These are phyloP conservation scores for Palloptera scutellata DNA, from an alignment of 2,888 invertebrate species.

Conservation along the genomic window DNA sequence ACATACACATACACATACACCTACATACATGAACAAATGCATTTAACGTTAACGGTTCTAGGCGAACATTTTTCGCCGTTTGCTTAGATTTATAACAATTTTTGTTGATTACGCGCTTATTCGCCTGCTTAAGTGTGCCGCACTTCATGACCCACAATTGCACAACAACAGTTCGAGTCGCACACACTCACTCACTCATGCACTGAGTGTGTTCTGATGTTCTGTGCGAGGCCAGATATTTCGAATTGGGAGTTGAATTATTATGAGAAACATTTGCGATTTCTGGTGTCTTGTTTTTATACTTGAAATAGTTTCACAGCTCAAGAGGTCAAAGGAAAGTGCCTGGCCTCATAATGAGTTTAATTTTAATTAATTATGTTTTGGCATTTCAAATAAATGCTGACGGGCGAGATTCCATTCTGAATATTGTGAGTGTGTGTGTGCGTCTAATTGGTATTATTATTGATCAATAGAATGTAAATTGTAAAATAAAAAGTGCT, in stretches of 20 bases:
- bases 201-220: not conserved
- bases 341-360: constrained; percentile 38
- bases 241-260: constrained; percentile 33
- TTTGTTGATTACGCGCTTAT: constrained; percentile 35
- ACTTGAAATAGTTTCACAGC: constrained; percentile 15
- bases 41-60: constrained; percentile 46
- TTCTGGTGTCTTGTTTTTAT: not conserved
- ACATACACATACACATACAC: constrained; percentile 8
- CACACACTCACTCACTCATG: constrained; percentile 15
- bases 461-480: too few species aligned
- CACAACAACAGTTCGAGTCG: constrained; percentile 15
- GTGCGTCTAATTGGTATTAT: too few species aligned
- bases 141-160: constrained; percentile 26
- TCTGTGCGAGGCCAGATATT: constrained; percentile 1
- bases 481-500: too few species aligned
- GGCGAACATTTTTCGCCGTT: constrained; percentile 36
- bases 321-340: constrained; percentile 23
- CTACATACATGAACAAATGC: constrained; percentile 9
- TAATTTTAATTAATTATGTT: constrained; percentile 41
- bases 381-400: constrained; percentile 18
- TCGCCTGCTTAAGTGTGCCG: constrained; percentile 7
- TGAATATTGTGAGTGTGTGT: too few species aligned
- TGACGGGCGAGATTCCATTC: not conserved
- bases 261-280: constrained; percentile 25
- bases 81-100: constrained; percentile 48